Conservation (phyloP, 1,140 invertebrate species). For the Probaryconus sp. region DNA sequence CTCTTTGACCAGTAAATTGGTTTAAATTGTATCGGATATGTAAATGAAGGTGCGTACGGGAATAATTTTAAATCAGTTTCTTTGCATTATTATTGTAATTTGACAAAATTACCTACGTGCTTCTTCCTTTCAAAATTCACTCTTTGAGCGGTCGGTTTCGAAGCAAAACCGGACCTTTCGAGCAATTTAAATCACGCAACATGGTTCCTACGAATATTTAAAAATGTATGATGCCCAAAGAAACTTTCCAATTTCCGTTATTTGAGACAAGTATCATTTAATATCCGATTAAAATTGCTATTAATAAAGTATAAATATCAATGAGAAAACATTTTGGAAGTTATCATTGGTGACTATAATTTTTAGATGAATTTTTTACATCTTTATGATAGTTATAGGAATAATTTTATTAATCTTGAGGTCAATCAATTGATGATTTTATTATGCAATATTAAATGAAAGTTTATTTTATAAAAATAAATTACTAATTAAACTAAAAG, state of each 20-base stretch:
- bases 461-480: not conserved
- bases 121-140: constrained; percentile 37
- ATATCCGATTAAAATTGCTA: constrained; percentile 35
- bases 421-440: no score
- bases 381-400: no score
- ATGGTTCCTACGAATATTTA: constrained; percentile 51
- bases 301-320: constrained; percentile 45
- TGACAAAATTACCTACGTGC: constrained; percentile 9
- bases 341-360: constrained; percentile 32
- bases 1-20: no score
- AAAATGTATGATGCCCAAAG: constrained; percentile 47
- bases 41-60: no score
- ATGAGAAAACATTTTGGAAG: constrained; percentile 46
- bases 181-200: constrained; percentile 43
- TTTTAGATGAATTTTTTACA: constrained; percentile 8
- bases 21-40: no score
- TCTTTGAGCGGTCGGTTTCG: constrained; percentile 21
- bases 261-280: constrained; percentile 53
- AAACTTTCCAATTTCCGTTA: constrained; percentile 61
- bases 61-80: no score
- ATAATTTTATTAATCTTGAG: no score
- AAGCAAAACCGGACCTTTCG: constrained; percentile 46
- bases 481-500: constrained; percentile 5
- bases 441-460: no score
- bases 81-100: no score